Base-by-base conservation (phyloP, 2,888 invertebrate genomes). In the Chelonus formosanus region DNA sequence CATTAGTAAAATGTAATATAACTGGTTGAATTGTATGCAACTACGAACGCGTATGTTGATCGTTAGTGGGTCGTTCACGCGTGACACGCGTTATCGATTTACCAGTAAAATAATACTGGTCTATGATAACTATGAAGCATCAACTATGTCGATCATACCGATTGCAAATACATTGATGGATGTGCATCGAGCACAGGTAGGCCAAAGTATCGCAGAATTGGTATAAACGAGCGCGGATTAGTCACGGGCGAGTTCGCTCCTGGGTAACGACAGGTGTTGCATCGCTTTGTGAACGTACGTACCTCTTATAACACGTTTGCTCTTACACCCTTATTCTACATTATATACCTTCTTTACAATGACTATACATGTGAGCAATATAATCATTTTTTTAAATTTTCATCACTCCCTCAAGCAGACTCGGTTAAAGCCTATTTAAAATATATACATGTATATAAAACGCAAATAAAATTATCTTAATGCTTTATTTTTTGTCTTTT, bases 221-320 rank as follows among this genome's bases (percentile, higher is more conserved):
- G 80, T 76, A 20, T 20, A 76, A 79, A 74, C 76, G 73, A 75
- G 67, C 65, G 55, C 65, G 70, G 80, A 80, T 80, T 80, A 80
- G 80, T 80, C 80, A 80, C 77, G 80, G 74, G 75, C 76, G 76
- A 76, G 73, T 77, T 78, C 75, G 75, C 71, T 76, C 73, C 75
- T 78, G 80, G 80, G 78, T 78, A 80, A 80, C 78, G 79, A 80
- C 80, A 80, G 80, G 78, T 80, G 80, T 77, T 78, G 74, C 75
- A 45, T 58, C 48, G 58, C 48, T 61, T 36, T 45, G 44, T 44
- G 48, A 60, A 60, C 55, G 60, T 43, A 54, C 32, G 10, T 53
- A 53, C 40, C 7, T 43, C 20, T 20, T 36, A 54, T 63, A 45
- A 40, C 40, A 40, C 40, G 40, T 40, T 40, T 44, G 40, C 32